Evolutionary conservation across 2,113 vertebrate genomes (phyloP), one percentile per base, ranked within the genome.

Genomic region (Uropsilus gracilis): DNA sequence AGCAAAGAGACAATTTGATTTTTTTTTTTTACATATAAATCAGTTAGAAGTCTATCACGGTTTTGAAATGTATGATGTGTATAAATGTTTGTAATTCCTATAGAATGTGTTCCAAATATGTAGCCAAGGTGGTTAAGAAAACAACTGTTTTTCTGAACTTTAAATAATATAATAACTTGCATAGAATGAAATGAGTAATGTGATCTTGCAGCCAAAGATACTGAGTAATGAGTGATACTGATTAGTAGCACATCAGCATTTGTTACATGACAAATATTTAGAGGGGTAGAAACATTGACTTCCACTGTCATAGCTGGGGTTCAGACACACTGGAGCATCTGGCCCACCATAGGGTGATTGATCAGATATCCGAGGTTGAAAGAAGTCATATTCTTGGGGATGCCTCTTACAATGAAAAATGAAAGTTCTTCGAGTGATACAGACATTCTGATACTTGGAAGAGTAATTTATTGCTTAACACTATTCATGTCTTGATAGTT

Each of bases 31-130:
- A 28, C 2, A 6, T 28, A 95, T 75, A 89, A 80, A 81, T 84
- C 63, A 90, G 24, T 91, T 86, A 80, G 18, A 46, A 81, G 37
- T 87, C 61, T 82, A 68, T 46, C 37, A 91, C 34, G 76, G 42
- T 89, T 91, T 92, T 84, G 34, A 94, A 93, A 83, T 71, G 78
- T 46, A 24, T 93, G 86, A 9, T 42, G 28, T 71, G n/a, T 73
- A 17, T 48, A 84, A 64, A 0, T 75, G 16, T 91, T 87, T 83
- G 5, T 55, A 69, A 83, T 64, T 90, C 42, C 26, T 83, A 64
- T 90, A 55, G 85, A 94, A 77, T 68, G 16, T 90, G n/a, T 94
- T 89, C 24, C 39, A 75, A 86, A 85, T 90, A 66, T 61, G 24
- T 84, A 94, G 53, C 34, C 16, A 93, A 77, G n/a, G 78, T 82